These are phyloP conservation scores for Hyppa rectilinea DNA, from an alignment of 2,888 invertebrate species.

Conservation along the genomic window DNA sequence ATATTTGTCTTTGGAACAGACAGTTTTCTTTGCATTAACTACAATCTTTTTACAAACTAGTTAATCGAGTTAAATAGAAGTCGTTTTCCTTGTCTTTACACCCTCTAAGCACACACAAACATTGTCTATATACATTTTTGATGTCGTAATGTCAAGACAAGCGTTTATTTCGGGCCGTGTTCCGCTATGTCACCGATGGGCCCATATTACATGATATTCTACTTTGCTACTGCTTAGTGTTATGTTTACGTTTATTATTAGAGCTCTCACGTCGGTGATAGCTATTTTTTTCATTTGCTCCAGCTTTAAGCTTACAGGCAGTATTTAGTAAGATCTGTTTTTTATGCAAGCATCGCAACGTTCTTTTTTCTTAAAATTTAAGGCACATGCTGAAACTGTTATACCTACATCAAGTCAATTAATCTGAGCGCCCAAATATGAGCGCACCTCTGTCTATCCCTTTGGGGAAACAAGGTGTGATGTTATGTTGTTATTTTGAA, in stretches of 20 bases:
- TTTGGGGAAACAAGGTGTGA: no score
- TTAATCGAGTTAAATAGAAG: constrained; percentile 15
- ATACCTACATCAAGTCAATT: no score
- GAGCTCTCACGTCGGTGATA: constrained; percentile 32
- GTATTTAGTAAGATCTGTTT: background rate
- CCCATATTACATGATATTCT: constrained; percentile 59
- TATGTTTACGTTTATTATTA: constrained; percentile 62
- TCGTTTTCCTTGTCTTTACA: constrained; percentile 16
- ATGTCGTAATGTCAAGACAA: constrained; percentile 45
- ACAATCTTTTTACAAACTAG: constrained; percentile 21
- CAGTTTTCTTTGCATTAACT: constrained; percentile 12
- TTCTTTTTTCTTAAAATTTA: background rate
- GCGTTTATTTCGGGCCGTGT: constrained; percentile 40
- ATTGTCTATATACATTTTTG: constrained; percentile 35
- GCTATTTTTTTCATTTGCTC: constrained; percentile 18
- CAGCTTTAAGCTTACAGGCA: constrained; percentile 6
- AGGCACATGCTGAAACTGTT: background rate
- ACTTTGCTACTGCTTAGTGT: constrained; percentile 54
- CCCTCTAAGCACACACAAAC: constrained; percentile 22
- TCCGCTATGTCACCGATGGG: constrained; percentile 39
- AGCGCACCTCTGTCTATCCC: no score
- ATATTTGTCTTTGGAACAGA: background rate
- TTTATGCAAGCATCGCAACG: no score
- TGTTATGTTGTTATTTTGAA: no score
- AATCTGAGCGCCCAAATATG: no score